phyloP scores from a whole-genome alignment of 1,140 invertebrate genomes.

The Nasonia vitripennis region DNA sequence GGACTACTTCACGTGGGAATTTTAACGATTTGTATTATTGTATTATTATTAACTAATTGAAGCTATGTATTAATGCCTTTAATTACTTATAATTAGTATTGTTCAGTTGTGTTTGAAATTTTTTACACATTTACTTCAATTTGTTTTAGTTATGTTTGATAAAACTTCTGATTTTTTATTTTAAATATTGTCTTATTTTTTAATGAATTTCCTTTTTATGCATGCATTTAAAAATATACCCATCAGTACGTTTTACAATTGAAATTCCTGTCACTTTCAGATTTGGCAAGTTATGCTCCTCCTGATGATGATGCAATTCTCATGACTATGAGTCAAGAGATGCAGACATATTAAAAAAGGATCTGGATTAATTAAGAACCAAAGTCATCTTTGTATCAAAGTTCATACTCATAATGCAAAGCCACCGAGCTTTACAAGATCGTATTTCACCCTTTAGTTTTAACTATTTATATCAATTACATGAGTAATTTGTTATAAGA shows the following conservation, averaged over 20 bases:
- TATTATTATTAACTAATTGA: too few species aligned
- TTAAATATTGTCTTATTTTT: conserved; percentile 18
- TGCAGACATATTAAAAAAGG: conserved; percentile 67
- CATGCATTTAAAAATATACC: background rate
- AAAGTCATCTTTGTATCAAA: conserved; percentile 24
- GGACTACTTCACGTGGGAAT: conserved; percentile 57
- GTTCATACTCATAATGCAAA: background rate
- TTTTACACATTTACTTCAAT: conserved; percentile 28
- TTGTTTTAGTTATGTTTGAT: background rate
- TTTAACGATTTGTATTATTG: background rate
- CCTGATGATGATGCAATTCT: conserved; percentile 78
- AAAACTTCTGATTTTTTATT: background rate
- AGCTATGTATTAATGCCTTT: too few species aligned
- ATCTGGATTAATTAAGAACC: conserved; percentile 1
- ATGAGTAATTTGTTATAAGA: background rate
- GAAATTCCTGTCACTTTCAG: conserved; percentile 62
- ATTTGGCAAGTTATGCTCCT: conserved; percentile 76
- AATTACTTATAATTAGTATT: conserved; percentile 21
- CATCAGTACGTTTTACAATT: conserved; percentile 11
- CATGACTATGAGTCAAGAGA: conserved; percentile 74
- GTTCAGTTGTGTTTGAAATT: conserved; percentile 38
- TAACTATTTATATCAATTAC: background rate
- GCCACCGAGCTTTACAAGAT: conserved; percentile 21
- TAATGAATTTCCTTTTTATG: background rate
- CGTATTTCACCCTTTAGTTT: background rate